Evolutionary conservation across 2,888 invertebrate species (phyloP).

Genomic region (Magallana nippona): DNA sequence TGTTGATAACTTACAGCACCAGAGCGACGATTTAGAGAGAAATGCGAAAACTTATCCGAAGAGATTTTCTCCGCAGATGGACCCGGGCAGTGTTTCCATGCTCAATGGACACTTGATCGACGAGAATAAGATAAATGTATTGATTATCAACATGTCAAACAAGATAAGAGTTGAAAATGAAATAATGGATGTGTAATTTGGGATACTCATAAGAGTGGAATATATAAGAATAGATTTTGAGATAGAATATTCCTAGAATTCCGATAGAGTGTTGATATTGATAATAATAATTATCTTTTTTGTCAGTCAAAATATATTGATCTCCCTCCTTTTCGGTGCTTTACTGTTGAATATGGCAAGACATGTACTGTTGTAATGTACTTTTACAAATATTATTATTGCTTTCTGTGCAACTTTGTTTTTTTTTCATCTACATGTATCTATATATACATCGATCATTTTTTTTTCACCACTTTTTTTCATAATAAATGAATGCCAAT

Average conservation of each 20-base stretch:
- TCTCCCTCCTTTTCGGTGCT: too few species aligned
- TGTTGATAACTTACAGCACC: background rate
- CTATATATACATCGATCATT: too few species aligned
- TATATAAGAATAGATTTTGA: background rate
- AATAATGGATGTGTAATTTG: background rate
- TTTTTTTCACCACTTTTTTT: too few species aligned
- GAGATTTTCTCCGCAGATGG: background rate
- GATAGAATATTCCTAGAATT: background rate
- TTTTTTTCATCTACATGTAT: too few species aligned
- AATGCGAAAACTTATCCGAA: background rate
- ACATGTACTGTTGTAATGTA: too few species aligned
- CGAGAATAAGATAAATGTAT: background rate
- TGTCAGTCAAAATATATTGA: too few species aligned
- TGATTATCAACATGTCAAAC: background rate
- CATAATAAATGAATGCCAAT: too few species aligned
- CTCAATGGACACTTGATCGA: background rate
- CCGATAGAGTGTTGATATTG: background rate
- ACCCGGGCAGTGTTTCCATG: conserved; percentile 6
- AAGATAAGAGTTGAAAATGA: background rate
- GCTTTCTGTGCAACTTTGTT: too few species aligned
- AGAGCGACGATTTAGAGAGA: background rate
- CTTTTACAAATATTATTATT: too few species aligned
- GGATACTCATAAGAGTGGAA: too few species aligned
- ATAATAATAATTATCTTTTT: too few species aligned
- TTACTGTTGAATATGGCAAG: too few species aligned